Evolutionary conservation across 2,113 vertebrate species (phyloP), one percentile per base, ranked within the genome.

Genomic region (Mola mola): DNA sequence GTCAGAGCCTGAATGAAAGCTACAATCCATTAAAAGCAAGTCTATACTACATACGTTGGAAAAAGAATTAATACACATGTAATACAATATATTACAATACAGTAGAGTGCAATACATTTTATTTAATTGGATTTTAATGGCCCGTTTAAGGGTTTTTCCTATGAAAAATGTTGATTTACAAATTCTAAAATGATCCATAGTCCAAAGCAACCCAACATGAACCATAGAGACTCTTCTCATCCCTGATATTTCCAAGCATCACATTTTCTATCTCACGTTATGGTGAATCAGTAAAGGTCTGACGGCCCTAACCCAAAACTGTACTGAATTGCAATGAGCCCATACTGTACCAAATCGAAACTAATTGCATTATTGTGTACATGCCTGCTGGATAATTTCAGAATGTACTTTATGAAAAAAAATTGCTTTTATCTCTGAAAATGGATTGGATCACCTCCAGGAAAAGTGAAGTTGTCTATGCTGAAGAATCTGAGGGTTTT

Each of bases 241-340:
- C 25, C 10, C 26, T 9, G 5, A 37, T 34, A 49, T 38, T 52
- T 58, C 33, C 36, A 49, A 10, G 21, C 10, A 64, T 50, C 31
- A 26, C 4, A 3, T 58, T 52, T 60, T 66, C 37, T 58, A 2
- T 50, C 13, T 65, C 3, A 16, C 13, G 66, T 67, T 50, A 73
- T 36, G 28, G 66, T 56, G 20, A 46, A 20, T 66, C 69, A 5
- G 72, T 42, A 72, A 44, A 59, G 64, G 60, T 41, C 29, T 66
- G 48, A 56, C 28, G 37, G 19, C 56, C 10, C 17, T 72, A 59
- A 66, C 57, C 5, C 47, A 11, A 43, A 58, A 40, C 56, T 70
- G 47, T 64, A 77, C 49, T 65, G 74, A 80, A 71, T 83, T 44
- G 36, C 11, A 76, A 82, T 83, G 47, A 78, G 63, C 22, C 38